These are phyloP conservation scores for Dugesia japonica DNA, from an alignment of 2,888 invertebrate species.

Conservation along the genomic window DNA sequence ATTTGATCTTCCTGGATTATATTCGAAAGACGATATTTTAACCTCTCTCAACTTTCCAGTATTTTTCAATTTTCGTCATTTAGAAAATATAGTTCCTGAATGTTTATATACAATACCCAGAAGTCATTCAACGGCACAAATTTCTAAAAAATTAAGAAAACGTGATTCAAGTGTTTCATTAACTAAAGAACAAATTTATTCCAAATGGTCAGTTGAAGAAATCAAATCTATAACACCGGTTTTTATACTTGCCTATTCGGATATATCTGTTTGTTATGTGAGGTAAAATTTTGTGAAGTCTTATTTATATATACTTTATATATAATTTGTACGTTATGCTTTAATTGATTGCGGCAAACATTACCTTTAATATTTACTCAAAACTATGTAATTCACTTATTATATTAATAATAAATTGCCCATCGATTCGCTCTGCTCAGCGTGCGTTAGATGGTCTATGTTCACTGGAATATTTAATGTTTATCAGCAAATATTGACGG, in stretches of 20 bases:
- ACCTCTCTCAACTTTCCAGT: neutral
- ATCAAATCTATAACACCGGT: neutral
- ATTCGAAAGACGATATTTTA: neutral
- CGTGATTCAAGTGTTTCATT: neutral
- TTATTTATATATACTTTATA: no score
- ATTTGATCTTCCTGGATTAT: neutral
- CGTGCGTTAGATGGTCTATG: no score
- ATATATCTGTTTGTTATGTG: neutral
- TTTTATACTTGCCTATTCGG: neutral
- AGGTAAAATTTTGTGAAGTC: neutral
- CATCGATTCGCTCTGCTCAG: no score
- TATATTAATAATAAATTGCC: no score
- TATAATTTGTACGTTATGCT: no score
- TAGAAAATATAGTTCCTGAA: neutral
- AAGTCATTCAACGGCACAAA: neutral
- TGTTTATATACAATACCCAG: neutral
- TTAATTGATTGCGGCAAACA: no score
- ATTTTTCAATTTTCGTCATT: neutral
- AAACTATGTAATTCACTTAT: no score
- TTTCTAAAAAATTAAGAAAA: neutral
- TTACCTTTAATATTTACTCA: no score
- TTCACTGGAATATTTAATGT: no score
- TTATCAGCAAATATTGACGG: no score
- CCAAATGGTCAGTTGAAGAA: neutral
- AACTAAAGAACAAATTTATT: constrained; percentile 6